These are phyloP conservation scores for Acrossocheilus wenchowensis DNA, from an alignment of 2,797 vertebrate genomes.

Conservation along the genomic window DNA sequence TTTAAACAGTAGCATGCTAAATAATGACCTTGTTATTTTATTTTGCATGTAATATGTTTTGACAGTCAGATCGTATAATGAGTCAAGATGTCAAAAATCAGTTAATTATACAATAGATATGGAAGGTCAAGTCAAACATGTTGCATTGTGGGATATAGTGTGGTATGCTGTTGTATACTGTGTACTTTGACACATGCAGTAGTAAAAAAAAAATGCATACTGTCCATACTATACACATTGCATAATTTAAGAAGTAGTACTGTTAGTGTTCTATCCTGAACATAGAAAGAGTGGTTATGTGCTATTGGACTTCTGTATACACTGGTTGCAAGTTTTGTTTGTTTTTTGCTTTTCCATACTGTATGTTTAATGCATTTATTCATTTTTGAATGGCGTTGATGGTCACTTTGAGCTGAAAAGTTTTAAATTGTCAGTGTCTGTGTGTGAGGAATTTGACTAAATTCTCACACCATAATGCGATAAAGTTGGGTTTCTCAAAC, in stretches of 20 bases:
- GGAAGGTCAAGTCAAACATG: not conserved
- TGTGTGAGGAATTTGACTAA: constrained; percentile 3
- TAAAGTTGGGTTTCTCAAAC: too few relatives aligned
- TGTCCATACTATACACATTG: not conserved
- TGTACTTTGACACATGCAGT: not conserved
- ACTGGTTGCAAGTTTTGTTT: not conserved
- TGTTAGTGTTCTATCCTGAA: not conserved
- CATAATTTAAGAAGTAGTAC: not conserved
- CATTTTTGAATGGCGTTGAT: not conserved
- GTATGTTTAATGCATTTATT: not conserved
- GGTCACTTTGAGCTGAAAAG: not conserved
- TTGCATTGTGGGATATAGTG: not conserved
- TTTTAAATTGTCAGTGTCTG: not conserved
- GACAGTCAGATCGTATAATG: not conserved
- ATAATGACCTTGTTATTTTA: not conserved
- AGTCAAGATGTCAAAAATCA: not conserved
- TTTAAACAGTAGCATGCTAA: not conserved
- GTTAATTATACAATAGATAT: not conserved
- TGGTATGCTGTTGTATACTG: too few relatives aligned
- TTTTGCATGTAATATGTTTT: not conserved
- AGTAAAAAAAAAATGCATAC: not conserved
- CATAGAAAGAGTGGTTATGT: not conserved
- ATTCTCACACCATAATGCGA: not conserved
- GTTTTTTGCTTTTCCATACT: not conserved
- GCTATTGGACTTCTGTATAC: not conserved